Evolutionary conservation across 2,888 invertebrate genomes (phyloP), one percentile per base, ranked within the genome.

Genomic region (Nysson spinosus): DNA sequence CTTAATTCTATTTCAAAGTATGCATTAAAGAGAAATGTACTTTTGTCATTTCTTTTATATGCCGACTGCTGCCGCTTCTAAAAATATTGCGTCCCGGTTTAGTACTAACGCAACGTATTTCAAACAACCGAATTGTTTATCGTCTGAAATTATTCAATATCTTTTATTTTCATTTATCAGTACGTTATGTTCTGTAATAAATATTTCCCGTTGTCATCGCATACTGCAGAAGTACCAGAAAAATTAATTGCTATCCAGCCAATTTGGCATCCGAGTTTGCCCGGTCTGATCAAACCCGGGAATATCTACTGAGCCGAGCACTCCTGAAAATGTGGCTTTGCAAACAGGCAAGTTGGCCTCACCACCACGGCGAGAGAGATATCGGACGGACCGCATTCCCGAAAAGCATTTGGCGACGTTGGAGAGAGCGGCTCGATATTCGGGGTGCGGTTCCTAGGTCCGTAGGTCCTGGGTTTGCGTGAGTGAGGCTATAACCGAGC

Each of bases 391-490:
- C 55, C 56, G 68, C 73, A 68, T 75, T 75, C 75, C 78, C 72
- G 75, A 79, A 79, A 79, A 79, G 79, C 78, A 69, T 81, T 76
- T 75, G 74, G 78, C 73, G 72, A 78, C 76, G 75, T 74, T 61
- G 72, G 73, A 49, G 67, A 65, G 61, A 77, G 75, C 78, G 79
- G 84, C 82, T 85, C 85, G 84, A 86, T 86, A 86, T 85, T 86
- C 83, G 85, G 86, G 85, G 85, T 86, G 86, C 86, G 85, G 85
- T 85, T 81, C 83, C 79, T 78, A 77, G 77, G 73, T 75, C 75
- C 72, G 75, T 75, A 73, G 75, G 69, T 82, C 78, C 81, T 78
- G 80, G 81, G 81, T 82, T 80, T 82, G 82, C 81, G 80, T 83
- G 83, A 67, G 60, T 39, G 50, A 32, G 65, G 49, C 60, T 52